Evolutionary conservation across 2,797 vertebrate genomes (phyloP).

Genomic region (Bovichtus diacanthus): DNA sequence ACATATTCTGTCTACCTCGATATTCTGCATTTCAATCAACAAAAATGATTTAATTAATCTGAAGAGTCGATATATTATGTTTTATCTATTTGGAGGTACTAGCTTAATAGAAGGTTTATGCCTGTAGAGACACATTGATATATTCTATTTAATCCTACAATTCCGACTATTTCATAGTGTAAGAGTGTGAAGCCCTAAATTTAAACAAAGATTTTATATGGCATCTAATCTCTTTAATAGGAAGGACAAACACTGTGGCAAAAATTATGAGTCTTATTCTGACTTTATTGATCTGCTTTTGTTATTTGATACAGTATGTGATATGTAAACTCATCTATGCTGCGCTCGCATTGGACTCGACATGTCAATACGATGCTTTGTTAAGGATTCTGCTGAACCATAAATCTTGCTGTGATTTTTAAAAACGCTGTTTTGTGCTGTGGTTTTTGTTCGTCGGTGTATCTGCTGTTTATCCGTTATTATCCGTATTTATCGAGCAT

Average conservation of each 20-base stretch:
- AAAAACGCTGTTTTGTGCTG: background rate
- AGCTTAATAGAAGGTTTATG: constrained; percentile 33
- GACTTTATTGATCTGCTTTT: constrained; percentile 24
- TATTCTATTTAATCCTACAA: constrained; percentile 72
- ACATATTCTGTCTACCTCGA: constrained; percentile 59
- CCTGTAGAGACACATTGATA: constrained; percentile 40
- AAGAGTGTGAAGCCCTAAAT: constrained; percentile 19
- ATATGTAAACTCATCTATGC: constrained; percentile 14
- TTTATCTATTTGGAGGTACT: constrained; percentile 62
- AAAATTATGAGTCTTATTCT: constrained; percentile 18
- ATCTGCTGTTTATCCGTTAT: background rate
- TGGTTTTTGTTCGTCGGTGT: background rate
- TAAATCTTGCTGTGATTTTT: constrained; percentile 58
- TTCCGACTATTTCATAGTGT: constrained; percentile 10
- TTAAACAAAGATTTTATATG: constrained; percentile 23
- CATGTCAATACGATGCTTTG: constrained; percentile 21
- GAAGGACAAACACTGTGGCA: constrained; percentile 35
- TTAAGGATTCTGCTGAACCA: constrained; percentile 50
- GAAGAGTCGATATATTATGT: constrained; percentile 42
- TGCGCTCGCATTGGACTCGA: constrained; percentile 29
- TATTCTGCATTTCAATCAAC: constrained; percentile 54
- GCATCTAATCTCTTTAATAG: constrained; percentile 10
- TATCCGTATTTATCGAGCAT: background rate
- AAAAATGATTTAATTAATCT: constrained; percentile 35
- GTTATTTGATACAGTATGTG: constrained; percentile 21